A percentile compares a stretch with the other conserved stretches of the same genome.
phyloP scores from a whole-genome alignment of 2,888 invertebrate species.

The Podabrus alpinus region DNA sequence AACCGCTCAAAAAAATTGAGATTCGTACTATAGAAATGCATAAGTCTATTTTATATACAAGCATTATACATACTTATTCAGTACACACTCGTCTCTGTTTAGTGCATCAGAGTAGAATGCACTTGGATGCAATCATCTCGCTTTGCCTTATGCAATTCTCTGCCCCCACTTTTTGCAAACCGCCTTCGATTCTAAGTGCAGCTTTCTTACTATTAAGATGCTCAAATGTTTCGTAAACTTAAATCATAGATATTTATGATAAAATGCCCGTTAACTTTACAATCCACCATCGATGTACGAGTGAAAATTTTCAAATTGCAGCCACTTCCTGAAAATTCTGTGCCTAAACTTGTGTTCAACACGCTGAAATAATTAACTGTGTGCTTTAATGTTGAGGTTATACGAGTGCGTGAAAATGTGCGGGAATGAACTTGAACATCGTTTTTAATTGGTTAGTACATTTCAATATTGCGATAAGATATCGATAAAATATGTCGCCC shows the following conservation, averaged over 20 bases:
- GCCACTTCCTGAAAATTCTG: slow-evolving; percentile 6
- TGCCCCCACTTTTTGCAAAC: slow-evolving; percentile 37
- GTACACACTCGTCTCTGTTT: slow-evolving; percentile 31
- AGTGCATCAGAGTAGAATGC: slow-evolving; percentile 27
- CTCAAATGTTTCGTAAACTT: slow-evolving; percentile 51
- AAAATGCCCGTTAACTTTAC: slow-evolving; percentile 42
- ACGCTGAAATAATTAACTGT: slow-evolving; percentile 10
- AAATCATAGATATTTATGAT: slow-evolving; percentile 51
- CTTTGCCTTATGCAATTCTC: slow-evolving; percentile 44
- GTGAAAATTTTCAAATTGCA: neutral
- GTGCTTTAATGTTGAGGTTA: slow-evolving; percentile 30
- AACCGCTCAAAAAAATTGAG: slow-evolving; percentile 35
- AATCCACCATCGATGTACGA: slow-evolving; percentile 5
- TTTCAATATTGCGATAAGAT: slow-evolving; percentile 21
- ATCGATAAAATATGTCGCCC: neutral
- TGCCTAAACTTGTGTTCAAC: slow-evolving; percentile 10
- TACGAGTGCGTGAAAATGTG: slow-evolving; percentile 29
- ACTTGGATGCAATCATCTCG: slow-evolving; percentile 31
- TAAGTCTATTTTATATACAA: slow-evolving; percentile 33
- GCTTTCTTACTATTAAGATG: slow-evolving; percentile 50
- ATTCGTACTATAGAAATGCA: slow-evolving; percentile 35
- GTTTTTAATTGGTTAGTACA: slow-evolving; percentile 31
- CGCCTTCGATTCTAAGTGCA: slow-evolving; percentile 40
- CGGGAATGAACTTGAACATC: slow-evolving; percentile 27
- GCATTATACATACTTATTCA: slow-evolving; percentile 30